Percentiles rank a stretch among this genome's conserved stretches.
Evolutionary conservation across 1,140 invertebrate species (phyloP).

Genomic region (Chelonus insularis): DNA sequence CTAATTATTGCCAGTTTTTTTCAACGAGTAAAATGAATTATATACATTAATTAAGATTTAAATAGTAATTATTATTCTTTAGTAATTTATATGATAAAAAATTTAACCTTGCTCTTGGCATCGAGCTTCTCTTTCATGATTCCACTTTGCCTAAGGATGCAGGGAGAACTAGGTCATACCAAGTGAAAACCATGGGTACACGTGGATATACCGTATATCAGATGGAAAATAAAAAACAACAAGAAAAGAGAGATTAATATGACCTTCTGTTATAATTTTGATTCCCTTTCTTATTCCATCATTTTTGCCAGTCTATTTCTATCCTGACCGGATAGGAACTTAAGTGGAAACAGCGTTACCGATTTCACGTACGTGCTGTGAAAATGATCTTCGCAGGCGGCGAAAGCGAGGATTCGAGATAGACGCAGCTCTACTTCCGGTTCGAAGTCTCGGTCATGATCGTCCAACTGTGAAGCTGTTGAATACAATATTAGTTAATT

Average conservation of each 20-base stretch:
- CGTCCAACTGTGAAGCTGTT: constrained; percentile 13
- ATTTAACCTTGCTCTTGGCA: neutral
- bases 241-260: no score
- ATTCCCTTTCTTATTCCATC: neutral
- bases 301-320: neutral
- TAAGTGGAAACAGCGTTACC: constrained; percentile 31
- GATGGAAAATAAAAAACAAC: neutral
- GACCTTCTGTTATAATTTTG: neutral
- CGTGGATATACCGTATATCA: neutral
- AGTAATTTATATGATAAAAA: no score
- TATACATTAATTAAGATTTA: no score
- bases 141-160: constrained; percentile 15
- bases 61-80: no score
- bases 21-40: no score
- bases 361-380: constrained; percentile 38
- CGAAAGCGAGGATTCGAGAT: constrained; percentile 37
- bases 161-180: constrained; percentile 40
- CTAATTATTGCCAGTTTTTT: no score
- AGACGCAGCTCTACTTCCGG: constrained; percentile 34
- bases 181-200: constrained; percentile 43
- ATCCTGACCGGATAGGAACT: no score
- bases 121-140: constrained; percentile 33
- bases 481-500: neutral
- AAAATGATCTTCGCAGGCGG: constrained; percentile 35
- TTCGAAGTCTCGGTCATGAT: constrained; percentile 30